Evolutionary conservation across 2,113 vertebrate genomes (phyloP).

Genomic region (Isurus oxyrinchus): DNA sequence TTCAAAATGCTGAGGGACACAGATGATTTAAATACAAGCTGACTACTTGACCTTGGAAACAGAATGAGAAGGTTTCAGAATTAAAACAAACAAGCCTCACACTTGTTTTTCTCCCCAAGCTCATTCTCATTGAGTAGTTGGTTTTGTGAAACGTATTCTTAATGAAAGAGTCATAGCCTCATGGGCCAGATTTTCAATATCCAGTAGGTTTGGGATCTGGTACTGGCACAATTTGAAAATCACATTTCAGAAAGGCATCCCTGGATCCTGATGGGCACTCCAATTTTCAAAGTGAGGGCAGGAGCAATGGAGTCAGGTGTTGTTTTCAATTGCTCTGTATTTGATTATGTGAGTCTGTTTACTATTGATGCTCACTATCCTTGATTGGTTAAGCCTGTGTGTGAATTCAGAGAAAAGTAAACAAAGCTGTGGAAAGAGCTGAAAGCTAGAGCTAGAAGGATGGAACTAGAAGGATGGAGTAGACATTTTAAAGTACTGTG

Average conservation of each 20-base stretch:
- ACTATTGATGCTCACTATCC: neutral
- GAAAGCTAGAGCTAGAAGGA: neutral
- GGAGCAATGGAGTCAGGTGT: too few species aligned
- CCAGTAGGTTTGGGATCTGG: neutral
- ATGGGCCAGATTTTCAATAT: neutral
- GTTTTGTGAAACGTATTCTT: neutral
- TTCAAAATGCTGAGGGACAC: neutral
- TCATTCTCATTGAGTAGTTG: neutral
- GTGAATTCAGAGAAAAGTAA: neutral
- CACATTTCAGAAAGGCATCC: neutral
- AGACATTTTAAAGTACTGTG: neutral
- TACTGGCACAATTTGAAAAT: neutral
- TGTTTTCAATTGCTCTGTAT: neutral
- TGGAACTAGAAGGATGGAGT: neutral
- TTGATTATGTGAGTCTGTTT: neutral
- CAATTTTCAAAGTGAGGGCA: neutral
- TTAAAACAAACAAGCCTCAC: neutral
- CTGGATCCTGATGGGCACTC: neutral
- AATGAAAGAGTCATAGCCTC: neutral
- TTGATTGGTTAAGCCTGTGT: neutral
- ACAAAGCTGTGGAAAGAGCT: neutral
- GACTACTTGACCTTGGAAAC: neutral
- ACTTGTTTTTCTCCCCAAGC: neutral
- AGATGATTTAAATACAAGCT: neutral
- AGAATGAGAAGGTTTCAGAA: neutral